Conservation (phyloP, 1,140 invertebrate genomes). For the Drosophila kepulauana region DNA sequence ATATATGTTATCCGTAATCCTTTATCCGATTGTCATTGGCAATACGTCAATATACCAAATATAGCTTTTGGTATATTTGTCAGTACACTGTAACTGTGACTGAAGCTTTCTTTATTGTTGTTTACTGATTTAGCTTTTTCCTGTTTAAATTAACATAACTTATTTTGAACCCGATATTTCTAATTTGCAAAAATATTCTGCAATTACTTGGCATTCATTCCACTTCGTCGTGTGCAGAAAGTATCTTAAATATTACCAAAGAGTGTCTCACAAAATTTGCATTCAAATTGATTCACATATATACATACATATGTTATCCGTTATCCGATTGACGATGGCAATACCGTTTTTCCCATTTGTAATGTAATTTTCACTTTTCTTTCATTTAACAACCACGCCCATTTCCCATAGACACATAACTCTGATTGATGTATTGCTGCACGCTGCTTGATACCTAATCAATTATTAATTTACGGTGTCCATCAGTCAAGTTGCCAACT, state of each 20-base stretch:
- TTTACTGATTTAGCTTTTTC: too few relatives aligned
- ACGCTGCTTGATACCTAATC: constrained; percentile 55
- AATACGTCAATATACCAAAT: neutral
- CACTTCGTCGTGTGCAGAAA: neutral
- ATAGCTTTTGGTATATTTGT: too few relatives aligned
- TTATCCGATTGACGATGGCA: neutral
- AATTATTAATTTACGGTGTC: constrained; percentile 73
- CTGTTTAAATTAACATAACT: too few relatives aligned
- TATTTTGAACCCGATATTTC: too few relatives aligned
- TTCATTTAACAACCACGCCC: constrained; percentile 67
- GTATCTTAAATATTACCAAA: constrained; percentile 31
- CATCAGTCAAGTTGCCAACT: constrained; percentile 56
- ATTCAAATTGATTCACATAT: constrained; percentile 37
- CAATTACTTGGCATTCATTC: too few relatives aligned
- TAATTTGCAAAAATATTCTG: neutral
- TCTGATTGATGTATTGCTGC: constrained; percentile 55
- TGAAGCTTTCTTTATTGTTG: too few relatives aligned
- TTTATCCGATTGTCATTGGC: neutral
- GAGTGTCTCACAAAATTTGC: constrained; percentile 17
- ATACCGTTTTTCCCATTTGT: constrained; percentile 14
- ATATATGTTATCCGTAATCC: neutral
- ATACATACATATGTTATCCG: neutral
- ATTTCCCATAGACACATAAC: constrained; percentile 13
- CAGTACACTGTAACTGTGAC: too few relatives aligned
- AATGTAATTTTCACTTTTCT: constrained; percentile 67